A percentile compares a stretch with the other conserved stretches of the same genome.
Evolutionary conservation across 1,140 invertebrate genomes (phyloP).

Genomic region (Homalodisca vitripennis): DNA sequence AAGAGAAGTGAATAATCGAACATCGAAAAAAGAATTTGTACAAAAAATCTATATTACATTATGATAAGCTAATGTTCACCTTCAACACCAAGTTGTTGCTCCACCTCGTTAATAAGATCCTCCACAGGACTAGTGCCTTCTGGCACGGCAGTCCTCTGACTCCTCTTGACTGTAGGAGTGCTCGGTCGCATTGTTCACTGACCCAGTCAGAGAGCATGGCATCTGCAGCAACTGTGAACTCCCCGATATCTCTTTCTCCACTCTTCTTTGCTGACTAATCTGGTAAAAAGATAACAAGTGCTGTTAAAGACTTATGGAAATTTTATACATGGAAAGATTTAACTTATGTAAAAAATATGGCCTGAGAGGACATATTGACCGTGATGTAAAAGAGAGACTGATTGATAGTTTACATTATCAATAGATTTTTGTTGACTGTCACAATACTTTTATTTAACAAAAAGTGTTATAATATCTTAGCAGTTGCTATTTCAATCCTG

Average conservation of each 20-base stretch:
- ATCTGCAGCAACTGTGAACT: not conserved
- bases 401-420: too few species aligned
- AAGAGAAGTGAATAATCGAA: constrained; percentile 5
- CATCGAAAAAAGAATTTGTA: not conserved
- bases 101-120: not conserved
- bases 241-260: not conserved
- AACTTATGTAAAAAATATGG: too few species aligned
- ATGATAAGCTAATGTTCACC: constrained; percentile 6
- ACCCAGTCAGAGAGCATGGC: not conserved
- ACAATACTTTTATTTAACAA: too few species aligned
- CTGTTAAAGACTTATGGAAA: too few species aligned
- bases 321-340: too few species aligned
- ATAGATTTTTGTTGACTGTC: too few species aligned
- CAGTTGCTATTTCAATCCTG: too few species aligned
- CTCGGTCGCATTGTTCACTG: constrained; percentile 1
- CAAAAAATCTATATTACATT: constrained; percentile 10
- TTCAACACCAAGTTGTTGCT: constrained; percentile 18
- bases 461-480: too few species aligned
- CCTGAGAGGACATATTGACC: too few species aligned
- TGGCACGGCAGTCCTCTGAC: not conserved
- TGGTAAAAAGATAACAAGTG: not conserved
- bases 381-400: too few species aligned
- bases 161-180: constrained; percentile 18
- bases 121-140: constrained; percentile 33
- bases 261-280: not conserved